Conservation (phyloP, 2,113 vertebrate genomes). For the zebrafish (Danio rerio) region GRCz12tu NC_133186.1:13648501-13649000, state of each 20-base stretch:
- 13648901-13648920: too few relatives aligned
- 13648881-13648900: too few relatives aligned
- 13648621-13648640: background rate
- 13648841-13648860: background rate
- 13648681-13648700: background rate
- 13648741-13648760: background rate
- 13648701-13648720: background rate
- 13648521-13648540: slow-evolving; percentile 9
- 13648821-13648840: background rate
- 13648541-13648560: background rate
- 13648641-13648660: background rate
- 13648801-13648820: background rate
- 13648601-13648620: background rate
- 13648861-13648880: too few relatives aligned
- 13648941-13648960: too few relatives aligned
- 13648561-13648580: slow-evolving; percentile 28
- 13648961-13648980: too few relatives aligned
- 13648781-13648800: background rate
- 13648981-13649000: too few relatives aligned
- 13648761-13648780: background rate
- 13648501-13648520: background rate
- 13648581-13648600: slow-evolving; percentile 15
- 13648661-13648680: background rate
- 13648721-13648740: slow-evolving; percentile 29
- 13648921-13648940: too few relatives aligned